Evolutionary conservation across 2,797 vertebrate genomes (phyloP).

Genomic region (Alca torda): DNA sequence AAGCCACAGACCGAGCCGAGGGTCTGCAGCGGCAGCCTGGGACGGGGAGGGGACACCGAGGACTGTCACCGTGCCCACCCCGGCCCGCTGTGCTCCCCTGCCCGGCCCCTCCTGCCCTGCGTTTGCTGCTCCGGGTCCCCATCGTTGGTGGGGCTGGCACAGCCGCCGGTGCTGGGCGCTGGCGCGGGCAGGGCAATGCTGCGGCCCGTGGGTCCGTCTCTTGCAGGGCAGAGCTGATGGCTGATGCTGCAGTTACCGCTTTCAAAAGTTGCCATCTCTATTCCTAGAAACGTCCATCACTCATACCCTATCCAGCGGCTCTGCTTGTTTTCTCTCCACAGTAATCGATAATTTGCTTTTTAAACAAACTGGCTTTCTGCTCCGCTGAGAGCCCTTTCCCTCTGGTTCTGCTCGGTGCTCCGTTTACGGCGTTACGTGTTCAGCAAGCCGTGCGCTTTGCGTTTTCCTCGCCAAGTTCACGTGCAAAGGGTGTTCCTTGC

Average conservation of each 20-base stretch:
- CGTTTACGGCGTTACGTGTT: neutral
- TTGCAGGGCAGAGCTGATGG: neutral
- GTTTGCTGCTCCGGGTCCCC: neutral
- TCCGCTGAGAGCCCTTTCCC: neutral
- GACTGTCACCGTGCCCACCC: fast-evolving
- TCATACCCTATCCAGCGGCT: neutral
- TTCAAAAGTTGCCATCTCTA: neutral
- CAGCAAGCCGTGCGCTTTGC: neutral
- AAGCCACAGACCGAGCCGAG: fast-evolving
- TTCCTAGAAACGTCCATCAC: neutral
- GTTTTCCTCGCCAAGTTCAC: neutral
- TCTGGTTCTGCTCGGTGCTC: neutral
- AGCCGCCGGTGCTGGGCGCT: fast-evolving
- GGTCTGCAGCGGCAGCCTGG: neutral
- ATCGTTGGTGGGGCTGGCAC: fast-evolving
- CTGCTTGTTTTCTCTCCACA: neutral
- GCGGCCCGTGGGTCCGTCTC: fast-evolving
- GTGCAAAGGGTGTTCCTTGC: neutral
- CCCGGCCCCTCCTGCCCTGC: neutral
- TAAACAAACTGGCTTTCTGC: neutral
- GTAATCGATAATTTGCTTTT: neutral
- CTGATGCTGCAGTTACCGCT: neutral
- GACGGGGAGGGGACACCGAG: fast-evolving
- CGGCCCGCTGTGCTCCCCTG: neutral
- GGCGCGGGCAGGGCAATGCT: neutral